phyloP scores from a whole-genome alignment of 2,113 vertebrate species.

The Maccullochella peelii region DNA sequence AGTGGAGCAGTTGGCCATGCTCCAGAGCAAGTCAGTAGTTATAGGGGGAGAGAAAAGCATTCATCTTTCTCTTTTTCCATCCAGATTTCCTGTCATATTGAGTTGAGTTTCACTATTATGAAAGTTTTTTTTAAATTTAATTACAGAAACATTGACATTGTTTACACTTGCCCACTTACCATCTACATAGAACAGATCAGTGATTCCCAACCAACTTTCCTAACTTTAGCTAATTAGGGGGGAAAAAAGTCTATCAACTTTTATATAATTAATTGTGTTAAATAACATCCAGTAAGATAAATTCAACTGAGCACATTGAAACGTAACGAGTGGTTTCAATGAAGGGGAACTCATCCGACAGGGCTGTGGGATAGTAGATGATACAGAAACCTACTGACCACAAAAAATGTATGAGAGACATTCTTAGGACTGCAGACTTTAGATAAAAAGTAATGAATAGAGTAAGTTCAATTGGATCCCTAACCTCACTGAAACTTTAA shows the following conservation, averaged over 20 bases:
- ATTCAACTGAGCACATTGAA: not conserved
- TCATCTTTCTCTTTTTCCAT: not conserved
- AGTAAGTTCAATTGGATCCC: not conserved
- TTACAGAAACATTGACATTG: not conserved
- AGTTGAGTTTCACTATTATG: not conserved
- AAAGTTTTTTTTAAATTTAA: not conserved
- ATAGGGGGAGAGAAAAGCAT: conserved; percentile 3
- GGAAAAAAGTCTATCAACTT: not conserved
- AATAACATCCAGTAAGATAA: not conserved
- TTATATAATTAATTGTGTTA: not conserved
- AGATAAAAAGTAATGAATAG: not conserved
- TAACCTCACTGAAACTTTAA: conserved; percentile 23
- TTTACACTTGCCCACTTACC: not conserved
- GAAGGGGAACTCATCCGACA: not conserved
- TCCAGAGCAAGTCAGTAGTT: not conserved
- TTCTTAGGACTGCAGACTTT: not conserved
- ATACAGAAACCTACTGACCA: not conserved
- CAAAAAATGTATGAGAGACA: not conserved
- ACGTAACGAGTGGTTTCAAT: not conserved
- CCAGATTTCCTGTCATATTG: not conserved
- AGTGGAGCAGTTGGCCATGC: not conserved
- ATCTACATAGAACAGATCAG: not conserved
- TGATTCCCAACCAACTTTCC: not conserved
- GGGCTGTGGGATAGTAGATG: not conserved
- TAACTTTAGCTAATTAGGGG: not conserved